Base-by-base conservation (phyloP, 1,140 invertebrate species). In the Zaprionus vittiger region DNA sequence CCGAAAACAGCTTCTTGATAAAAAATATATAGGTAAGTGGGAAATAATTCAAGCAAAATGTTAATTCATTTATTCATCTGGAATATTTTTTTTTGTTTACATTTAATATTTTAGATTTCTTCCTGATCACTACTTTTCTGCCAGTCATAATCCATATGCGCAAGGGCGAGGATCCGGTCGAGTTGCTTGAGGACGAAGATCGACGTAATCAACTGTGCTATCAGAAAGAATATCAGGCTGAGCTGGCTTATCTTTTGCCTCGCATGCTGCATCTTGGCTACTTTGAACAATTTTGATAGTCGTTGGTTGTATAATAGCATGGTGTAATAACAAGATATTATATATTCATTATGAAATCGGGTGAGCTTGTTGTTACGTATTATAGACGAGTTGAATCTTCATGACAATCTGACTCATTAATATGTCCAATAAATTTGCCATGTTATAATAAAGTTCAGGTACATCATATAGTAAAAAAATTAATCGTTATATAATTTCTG, bases 11-110 rank as follows among this genome's bases (percentile, higher is more conserved):
- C 66, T 86, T 14, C 64, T 66, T 1, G 28, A 70, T 0, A 71
- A 72, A 17, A 82, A 71, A 44, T 22, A 31, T 47, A 70, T 61
- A 26, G 83, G 83, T 86, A 24, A 57, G 63, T 59, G 24, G n/a
- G 28, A 5, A 61, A 26, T 24, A 5, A 37, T 54, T n/a, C 24
- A 49, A 7, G 6, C 0, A 28, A 28, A 7, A 28, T 28, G 6
- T 28, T 28, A 28, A 28, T 28, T 28, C 6, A 41, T 17, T 54
- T 37, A 24, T 54, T 37, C 34, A 37, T 14, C 12, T 14, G 14
- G 26, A 6, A 5, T 15, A 9, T n/a, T 28, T 63, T 3, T 7
- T 5, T 28, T 31, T 31, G 7, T 7, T 31, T 31, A 31, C 7
- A 31, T 11, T 31, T 31, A 31, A n/a, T 17, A 37, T 12, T 6